A percentile compares a stretch with the other conserved stretches of the same genome.
These are phyloP conservation scores for Hermetia illucens DNA, from an alignment of 1,140 invertebrate genomes.

Conservation along the genomic window DNA sequence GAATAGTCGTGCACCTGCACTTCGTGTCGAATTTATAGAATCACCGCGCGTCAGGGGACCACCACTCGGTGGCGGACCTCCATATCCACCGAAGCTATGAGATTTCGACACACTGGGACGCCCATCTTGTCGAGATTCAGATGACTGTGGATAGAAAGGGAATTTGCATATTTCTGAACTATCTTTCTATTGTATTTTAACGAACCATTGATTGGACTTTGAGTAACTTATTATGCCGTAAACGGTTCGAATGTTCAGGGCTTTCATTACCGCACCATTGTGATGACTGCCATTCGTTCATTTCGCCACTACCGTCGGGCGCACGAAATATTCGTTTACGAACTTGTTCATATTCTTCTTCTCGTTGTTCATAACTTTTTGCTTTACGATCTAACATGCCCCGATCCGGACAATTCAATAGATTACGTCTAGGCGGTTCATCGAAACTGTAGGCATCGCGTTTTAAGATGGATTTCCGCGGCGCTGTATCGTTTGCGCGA, in stretches of 20 bases:
- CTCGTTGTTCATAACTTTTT: slow-evolving; percentile 82
- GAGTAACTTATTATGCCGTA: slow-evolving; percentile 22
- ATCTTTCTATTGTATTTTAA: neutral
- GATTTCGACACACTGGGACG: slow-evolving; percentile 61
- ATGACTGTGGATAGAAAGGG: slow-evolving; percentile 30
- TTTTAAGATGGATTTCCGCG: slow-evolving; percentile 68
- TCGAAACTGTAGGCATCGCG: slow-evolving; percentile 66
- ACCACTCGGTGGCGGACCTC: slow-evolving; percentile 30
- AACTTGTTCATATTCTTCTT: slow-evolving; percentile 73
- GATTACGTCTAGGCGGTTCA: slow-evolving; percentile 34
- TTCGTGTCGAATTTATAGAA: slow-evolving; percentile 35
- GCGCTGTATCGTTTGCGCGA: too few species aligned
- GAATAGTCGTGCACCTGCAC: slow-evolving; percentile 39
- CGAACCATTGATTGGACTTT: slow-evolving; percentile 25
- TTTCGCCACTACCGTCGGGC: slow-evolving; percentile 15
- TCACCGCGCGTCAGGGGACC: slow-evolving; percentile 33
- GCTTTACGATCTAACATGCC: slow-evolving; percentile 54
- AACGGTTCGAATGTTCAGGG: slow-evolving; percentile 4
- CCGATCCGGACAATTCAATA: slow-evolving; percentile 37
- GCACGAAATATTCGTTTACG: slow-evolving; percentile 66
- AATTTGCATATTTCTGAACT: too few species aligned
- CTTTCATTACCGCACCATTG: slow-evolving; percentile 16
- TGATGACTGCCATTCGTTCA: slow-evolving; percentile 15
- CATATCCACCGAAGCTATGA: slow-evolving; percentile 74
- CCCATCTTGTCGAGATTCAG: slow-evolving; percentile 33